Percentiles rank a stretch among this genome's conserved stretches.
phyloP scores from a whole-genome alignment of 2,888 invertebrate genomes.

The Philhelius pedissequus region DNA sequence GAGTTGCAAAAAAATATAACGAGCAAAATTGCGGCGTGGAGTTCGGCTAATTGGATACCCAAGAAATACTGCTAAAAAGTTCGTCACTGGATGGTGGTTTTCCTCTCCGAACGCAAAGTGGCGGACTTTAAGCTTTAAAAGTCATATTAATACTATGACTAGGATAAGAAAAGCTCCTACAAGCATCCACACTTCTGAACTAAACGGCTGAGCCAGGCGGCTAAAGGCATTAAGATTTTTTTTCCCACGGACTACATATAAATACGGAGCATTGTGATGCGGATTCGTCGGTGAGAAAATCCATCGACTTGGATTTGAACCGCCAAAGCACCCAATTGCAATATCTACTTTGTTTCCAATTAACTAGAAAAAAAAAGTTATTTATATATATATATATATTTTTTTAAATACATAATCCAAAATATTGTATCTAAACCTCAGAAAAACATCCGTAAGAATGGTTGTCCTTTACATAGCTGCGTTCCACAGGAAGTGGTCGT shows the following conservation, averaged over 20 bases:
- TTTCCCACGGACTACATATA: not conserved
- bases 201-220: conserved; percentile 71
- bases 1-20: conserved; percentile 73
- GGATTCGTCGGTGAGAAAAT: conserved; percentile 70
- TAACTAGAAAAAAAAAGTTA: conserved; percentile 70
- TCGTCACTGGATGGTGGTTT: conserved; percentile 67
- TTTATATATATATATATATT: not conserved
- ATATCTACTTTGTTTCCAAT: conserved; percentile 66
- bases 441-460: conserved; percentile 71
- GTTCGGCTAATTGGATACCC: conserved; percentile 71
- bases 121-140: not conserved
- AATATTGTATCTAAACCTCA: too few species aligned
- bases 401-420: too few species aligned
- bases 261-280: conserved; percentile 66
- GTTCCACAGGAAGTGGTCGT: conserved; percentile 60
- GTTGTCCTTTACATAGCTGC: conserved; percentile 58
- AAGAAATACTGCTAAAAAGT: conserved; percentile 69
- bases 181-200: conserved; percentile 70
- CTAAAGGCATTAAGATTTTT: conserved; percentile 64
- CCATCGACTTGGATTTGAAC: conserved; percentile 62
- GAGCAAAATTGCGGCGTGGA: conserved; percentile 70
- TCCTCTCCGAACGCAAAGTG: conserved; percentile 45
- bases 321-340: conserved; percentile 72
- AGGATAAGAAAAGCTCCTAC: conserved; percentile 20
- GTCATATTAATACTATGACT: not conserved